Evolutionary conservation across 2,113 vertebrate species (phyloP).

Genomic region (Stegastes partitus): DNA sequence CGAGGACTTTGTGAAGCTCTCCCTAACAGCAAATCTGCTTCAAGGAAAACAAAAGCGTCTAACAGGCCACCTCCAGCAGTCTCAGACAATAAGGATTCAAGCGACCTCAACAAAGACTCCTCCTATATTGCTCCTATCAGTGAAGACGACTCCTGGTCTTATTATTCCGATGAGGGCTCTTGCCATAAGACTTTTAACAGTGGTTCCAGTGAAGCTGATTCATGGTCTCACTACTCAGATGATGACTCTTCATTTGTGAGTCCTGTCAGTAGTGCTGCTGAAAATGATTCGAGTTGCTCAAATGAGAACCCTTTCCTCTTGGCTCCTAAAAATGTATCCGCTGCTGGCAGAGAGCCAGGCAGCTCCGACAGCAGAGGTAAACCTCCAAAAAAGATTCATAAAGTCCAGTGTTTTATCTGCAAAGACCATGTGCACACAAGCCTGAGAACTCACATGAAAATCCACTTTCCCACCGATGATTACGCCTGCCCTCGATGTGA

Average conservation of each 20-base stretch:
- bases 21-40: neutral
- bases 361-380: neutral
- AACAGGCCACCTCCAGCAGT: neutral
- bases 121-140: constrained; percentile 29
- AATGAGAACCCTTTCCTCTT: neutral
- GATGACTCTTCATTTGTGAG: neutral
- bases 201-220: constrained; percentile 17
- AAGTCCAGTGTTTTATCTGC: constrained; percentile 63
- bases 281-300: constrained; percentile 7
- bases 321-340: neutral
- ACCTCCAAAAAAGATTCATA: neutral
- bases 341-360: neutral
- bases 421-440: constrained; percentile 23
- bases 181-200: neutral
- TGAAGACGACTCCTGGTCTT: constrained; percentile 64
- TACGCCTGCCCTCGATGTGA: constrained; percentile 69
- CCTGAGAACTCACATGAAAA: constrained; percentile 64
- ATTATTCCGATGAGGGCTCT: constrained; percentile 50
- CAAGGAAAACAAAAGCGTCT: neutral
- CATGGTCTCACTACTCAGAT: constrained; percentile 53
- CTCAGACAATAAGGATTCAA: neutral
- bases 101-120: neutral
- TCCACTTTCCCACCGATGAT: constrained; percentile 63
- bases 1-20: neutral
- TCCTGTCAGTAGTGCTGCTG: neutral